Percentiles rank a stretch among this genome's conserved stretches.
phyloP scores from a whole-genome alignment of 2,888 invertebrate genomes.

The Hypomecis punctinalis region DNA sequence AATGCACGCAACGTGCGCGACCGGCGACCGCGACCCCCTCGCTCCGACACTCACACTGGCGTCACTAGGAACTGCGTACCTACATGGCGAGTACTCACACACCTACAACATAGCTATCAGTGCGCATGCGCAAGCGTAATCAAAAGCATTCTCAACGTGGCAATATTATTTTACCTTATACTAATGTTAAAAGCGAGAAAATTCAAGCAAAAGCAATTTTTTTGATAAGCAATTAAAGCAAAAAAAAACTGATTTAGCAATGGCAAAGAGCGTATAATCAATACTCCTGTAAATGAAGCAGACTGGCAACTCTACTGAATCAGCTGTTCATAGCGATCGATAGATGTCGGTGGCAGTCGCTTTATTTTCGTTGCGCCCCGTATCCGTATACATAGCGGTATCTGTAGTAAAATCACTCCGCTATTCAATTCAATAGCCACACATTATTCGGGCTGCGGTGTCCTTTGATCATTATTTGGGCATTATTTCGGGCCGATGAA shows the following conservation, averaged over 20 bases:
- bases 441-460: constrained; percentile 68
- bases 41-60: constrained; percentile 49
- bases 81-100: constrained; percentile 40
- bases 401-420: constrained; percentile 78
- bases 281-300: neutral
- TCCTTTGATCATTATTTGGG: constrained; percentile 64
- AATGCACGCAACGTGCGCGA: constrained; percentile 72
- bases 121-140: constrained; percentile 43
- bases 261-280: neutral
- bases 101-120: constrained; percentile 25
- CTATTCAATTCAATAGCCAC: constrained; percentile 63
- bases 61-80: constrained; percentile 38
- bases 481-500: constrained; percentile 68
- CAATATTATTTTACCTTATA: constrained; percentile 15
- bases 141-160: constrained; percentile 8
- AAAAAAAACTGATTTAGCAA: neutral
- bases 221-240: neutral
- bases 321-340: constrained; percentile 80
- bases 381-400: constrained; percentile 68
- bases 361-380: constrained; percentile 78
- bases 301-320: constrained; percentile 64
- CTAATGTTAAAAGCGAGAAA: constrained; percentile 12
- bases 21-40: constrained; percentile 58
- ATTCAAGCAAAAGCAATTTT: neutral
- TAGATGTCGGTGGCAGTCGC: constrained; percentile 83